A percentile compares a stretch with the other conserved stretches of the same genome.
These are phyloP conservation scores for Sycophaga agraensis DNA, from an alignment of 1,140 invertebrate genomes.

Conservation along the genomic window DNA sequence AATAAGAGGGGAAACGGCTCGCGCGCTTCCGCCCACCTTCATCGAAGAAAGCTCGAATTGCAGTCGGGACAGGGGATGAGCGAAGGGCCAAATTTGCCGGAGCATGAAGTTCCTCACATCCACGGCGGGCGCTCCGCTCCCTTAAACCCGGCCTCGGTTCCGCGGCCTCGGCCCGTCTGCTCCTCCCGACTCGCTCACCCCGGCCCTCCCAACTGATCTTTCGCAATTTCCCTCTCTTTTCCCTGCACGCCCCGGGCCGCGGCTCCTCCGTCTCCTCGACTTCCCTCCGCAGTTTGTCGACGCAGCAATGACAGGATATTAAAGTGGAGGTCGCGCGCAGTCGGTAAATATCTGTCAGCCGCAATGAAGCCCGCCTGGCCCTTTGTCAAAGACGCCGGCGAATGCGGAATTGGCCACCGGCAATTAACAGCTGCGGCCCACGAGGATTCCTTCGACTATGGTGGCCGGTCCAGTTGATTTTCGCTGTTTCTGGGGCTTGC, in stretches of 20 bases:
- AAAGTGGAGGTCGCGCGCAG: conserved; percentile 21
- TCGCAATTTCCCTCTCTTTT: conserved; percentile 17
- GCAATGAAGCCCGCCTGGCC: too few species aligned
- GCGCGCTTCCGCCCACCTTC: not conserved
- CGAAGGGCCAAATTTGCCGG: conserved; percentile 4
- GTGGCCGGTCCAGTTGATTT: too few species aligned
- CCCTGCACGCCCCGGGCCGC: not conserved
- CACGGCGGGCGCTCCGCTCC: not conserved
- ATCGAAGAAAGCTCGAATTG: not conserved
- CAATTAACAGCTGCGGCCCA: too few species aligned
- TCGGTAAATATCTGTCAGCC: too few species aligned
- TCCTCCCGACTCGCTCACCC: not conserved
- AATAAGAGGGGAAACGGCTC: too few species aligned
- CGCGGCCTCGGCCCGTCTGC: not conserved
- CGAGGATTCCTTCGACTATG: too few species aligned
- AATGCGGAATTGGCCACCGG: too few species aligned
- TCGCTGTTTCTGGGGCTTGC: too few species aligned
- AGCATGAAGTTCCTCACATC: not conserved
- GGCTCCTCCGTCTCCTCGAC: not conserved
- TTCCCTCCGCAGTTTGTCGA: conserved; percentile 16
- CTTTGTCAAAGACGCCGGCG: too few species aligned
- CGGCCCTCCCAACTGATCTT: not conserved
- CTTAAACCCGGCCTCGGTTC: conserved; percentile 1
- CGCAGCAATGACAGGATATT: conserved; percentile 35
- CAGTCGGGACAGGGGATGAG: not conserved